phyloP scores from a whole-genome alignment of 2,797 vertebrate genomes.

The Urosaurus nigricauda region DNA sequence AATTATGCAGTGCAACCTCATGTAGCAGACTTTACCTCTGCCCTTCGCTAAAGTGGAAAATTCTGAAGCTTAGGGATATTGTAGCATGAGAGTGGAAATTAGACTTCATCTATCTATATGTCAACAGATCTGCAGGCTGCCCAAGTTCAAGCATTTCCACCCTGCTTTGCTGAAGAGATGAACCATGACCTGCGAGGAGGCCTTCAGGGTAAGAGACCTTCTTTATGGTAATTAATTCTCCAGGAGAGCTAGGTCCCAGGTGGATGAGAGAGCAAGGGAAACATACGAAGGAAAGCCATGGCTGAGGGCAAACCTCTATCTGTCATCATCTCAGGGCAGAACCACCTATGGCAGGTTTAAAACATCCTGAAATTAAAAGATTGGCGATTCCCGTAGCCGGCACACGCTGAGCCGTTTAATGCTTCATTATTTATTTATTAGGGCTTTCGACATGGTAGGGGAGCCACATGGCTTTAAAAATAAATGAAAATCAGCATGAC shows the following conservation, averaged over 20 bases:
- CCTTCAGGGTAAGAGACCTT: slow-evolving; percentile 58
- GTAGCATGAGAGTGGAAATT: slow-evolving; percentile 55
- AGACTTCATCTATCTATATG: slow-evolving; percentile 67
- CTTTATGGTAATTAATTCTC: slow-evolving; percentile 69
- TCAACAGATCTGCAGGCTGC: slow-evolving; percentile 60
- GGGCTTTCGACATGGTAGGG: slow-evolving; percentile 58
- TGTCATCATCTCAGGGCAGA: slow-evolving; percentile 36
- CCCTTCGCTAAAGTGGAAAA: slow-evolving; percentile 37
- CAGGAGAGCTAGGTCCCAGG: slow-evolving; percentile 57
- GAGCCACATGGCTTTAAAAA: slow-evolving; percentile 59
- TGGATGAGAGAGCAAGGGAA: background rate
- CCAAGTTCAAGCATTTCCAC: slow-evolving; percentile 51
- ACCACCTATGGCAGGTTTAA: slow-evolving; percentile 48
- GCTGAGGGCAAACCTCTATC: slow-evolving; percentile 18
- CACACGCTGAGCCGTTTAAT: slow-evolving; percentile 47
- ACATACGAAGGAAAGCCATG: slow-evolving; percentile 46
- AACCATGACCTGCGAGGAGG: slow-evolving; percentile 64
- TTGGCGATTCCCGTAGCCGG: slow-evolving; percentile 46
- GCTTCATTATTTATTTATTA: slow-evolving; percentile 71
- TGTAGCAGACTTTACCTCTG: slow-evolving; percentile 48
- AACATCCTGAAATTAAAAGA: slow-evolving; percentile 64
- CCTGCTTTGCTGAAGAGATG: slow-evolving; percentile 58
- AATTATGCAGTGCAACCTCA: slow-evolving; percentile 60
- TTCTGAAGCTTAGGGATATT: slow-evolving; percentile 40
- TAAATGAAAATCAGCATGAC: slow-evolving; percentile 73